Evolutionary conservation across 2,888 invertebrate genomes (phyloP).

Genomic region (Ophonus ardosiacus): DNA sequence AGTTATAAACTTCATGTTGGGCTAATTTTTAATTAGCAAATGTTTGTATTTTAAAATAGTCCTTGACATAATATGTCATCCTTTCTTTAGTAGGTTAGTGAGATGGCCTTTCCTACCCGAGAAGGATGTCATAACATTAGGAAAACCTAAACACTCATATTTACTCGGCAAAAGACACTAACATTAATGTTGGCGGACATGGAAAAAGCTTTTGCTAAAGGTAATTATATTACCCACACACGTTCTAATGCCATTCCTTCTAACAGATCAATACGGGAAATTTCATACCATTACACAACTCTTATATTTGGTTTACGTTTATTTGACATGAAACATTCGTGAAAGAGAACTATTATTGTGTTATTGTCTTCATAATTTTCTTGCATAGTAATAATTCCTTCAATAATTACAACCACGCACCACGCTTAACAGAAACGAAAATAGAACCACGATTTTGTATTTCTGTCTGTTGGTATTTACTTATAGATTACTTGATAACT

Average conservation of each 20-base stretch:
- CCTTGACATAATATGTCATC: not conserved
- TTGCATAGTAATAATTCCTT: not conserved
- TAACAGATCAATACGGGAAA: constrained; percentile 13
- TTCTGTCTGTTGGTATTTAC: not conserved
- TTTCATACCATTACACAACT: not conserved
- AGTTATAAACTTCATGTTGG: too few species aligned
- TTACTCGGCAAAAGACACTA: constrained; percentile 20
- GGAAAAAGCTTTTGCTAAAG: constrained; percentile 42
- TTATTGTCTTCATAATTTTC: constrained; percentile 29
- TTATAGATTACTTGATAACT: constrained; percentile 10
- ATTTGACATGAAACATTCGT: constrained; percentile 45
- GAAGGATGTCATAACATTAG: constrained; percentile 33
- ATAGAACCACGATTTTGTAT: constrained; percentile 4
- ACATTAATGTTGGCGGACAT: constrained; percentile 44
- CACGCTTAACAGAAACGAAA: not conserved
- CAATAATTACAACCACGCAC: not conserved
- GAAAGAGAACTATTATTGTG: constrained; percentile 27
- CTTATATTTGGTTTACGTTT: constrained; percentile 33
- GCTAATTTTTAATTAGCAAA: not conserved
- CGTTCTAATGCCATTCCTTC: not conserved
- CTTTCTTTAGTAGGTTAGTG: not conserved
- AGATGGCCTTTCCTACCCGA: not conserved
- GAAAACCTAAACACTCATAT: constrained; percentile 39
- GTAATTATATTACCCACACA: constrained; percentile 35
- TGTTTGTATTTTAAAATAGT: not conserved